These are phyloP conservation scores for Aegithalos caudatus DNA, from an alignment of 2,113 vertebrate species.

Conservation along the genomic window DNA sequence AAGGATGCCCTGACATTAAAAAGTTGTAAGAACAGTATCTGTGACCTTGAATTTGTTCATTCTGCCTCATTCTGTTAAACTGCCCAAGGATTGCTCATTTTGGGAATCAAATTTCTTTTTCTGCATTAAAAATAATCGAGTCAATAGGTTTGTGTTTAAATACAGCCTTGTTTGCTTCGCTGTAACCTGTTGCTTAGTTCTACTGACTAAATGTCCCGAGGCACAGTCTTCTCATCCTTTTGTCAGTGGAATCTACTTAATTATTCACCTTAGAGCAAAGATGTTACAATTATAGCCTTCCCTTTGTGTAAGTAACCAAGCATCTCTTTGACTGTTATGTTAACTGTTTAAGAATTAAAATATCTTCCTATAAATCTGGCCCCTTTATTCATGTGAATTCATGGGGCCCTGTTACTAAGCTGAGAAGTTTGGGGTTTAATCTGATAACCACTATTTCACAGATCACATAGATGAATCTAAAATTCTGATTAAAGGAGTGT, in stretches of 20 bases:
- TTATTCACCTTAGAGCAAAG: slow-evolving; percentile 59
- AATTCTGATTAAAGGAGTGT: not conserved
- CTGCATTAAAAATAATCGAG: not conserved
- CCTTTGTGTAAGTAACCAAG: slow-evolving; percentile 46
- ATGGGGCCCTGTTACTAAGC: not conserved
- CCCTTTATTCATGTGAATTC: slow-evolving; percentile 7
- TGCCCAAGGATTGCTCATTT: not conserved
- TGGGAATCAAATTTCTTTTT: not conserved
- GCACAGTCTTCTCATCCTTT: slow-evolving; percentile 61
- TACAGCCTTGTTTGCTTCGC: slow-evolving; percentile 18
- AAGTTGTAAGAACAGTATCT: not conserved
- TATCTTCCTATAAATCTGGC: slow-evolving; percentile 40
- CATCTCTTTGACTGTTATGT: slow-evolving; percentile 42
- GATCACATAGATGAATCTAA: not conserved
- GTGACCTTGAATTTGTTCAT: not conserved
- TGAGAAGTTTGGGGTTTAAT: slow-evolving; percentile 7
- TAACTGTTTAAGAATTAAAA: slow-evolving; percentile 50
- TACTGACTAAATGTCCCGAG: slow-evolving; percentile 31
- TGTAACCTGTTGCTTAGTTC: slow-evolving; percentile 47
- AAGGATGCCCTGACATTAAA: not conserved
- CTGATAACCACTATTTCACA: slow-evolving; percentile 13
- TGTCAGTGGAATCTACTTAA: slow-evolving; percentile 63
- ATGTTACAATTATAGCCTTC: slow-evolving; percentile 55
- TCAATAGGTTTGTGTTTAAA: slow-evolving; percentile 45
- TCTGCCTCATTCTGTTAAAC: not conserved